Percentiles rank a stretch among this genome's conserved stretches.
phyloP scores from a whole-genome alignment of 2,888 invertebrate species.

The Mongoloraphidia duomilia region DNA sequence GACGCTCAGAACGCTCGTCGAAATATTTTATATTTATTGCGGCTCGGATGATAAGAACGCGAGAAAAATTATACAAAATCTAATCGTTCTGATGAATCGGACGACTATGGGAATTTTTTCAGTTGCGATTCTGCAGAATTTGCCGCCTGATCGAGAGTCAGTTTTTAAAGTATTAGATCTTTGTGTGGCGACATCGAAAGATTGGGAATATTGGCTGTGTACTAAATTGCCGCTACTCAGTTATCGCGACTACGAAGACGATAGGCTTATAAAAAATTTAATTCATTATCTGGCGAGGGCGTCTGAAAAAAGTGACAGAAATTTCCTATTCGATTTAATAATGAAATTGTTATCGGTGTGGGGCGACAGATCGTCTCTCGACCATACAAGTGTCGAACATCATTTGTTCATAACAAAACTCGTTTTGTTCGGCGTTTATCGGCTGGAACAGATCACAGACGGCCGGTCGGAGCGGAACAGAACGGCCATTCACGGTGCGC shows the following conservation, averaged over 20 bases:
- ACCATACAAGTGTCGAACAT: constrained; percentile 49
- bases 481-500: constrained; percentile 32
- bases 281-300: too few species aligned
- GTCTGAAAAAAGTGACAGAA: constrained; percentile 11
- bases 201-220: constrained; percentile 53
- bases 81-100: constrained; percentile 31
- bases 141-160: constrained; percentile 31
- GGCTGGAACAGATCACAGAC: constrained; percentile 19
- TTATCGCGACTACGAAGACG: constrained; percentile 21
- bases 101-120: constrained; percentile 43
- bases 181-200: constrained; percentile 32
- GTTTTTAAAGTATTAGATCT: constrained; percentile 37
- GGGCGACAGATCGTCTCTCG: constrained; percentile 48
- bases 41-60: too few species aligned
- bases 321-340: constrained; percentile 31
- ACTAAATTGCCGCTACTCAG: constrained; percentile 44
- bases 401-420: constrained; percentile 34
- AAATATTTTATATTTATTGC: too few species aligned
- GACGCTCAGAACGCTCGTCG: too few species aligned
- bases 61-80: constrained; percentile 23
- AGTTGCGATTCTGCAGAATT: constrained; percentile 37
- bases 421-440: too few species aligned
- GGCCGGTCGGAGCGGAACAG: constrained; percentile 19
- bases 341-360: constrained; percentile 46
- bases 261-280: too few species aligned